Conservation (phyloP, 2,113 vertebrate genomes). For the Cyanistes caeruleus region DNA sequence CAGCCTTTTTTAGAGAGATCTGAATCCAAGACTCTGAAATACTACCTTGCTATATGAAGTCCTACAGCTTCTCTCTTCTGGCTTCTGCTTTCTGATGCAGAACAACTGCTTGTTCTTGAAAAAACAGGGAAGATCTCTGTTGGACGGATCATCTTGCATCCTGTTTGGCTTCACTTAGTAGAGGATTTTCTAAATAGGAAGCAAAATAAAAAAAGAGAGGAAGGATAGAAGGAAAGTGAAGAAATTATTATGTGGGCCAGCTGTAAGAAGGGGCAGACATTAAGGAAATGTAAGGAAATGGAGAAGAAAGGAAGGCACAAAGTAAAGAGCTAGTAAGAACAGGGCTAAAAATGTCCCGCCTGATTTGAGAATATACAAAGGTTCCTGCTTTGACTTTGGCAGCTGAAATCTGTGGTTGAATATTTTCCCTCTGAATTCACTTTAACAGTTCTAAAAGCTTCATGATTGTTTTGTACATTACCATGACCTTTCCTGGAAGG, state of each 20-base stretch:
- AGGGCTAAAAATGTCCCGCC: neutral
- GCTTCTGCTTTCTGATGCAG: neutral
- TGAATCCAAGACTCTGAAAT: neutral
- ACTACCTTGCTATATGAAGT: neutral
- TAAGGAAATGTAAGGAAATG: neutral
- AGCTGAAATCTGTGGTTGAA: conserved; percentile 5
- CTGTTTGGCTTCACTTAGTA: neutral
- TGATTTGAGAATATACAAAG: neutral
- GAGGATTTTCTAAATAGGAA: neutral
- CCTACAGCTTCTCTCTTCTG: neutral
- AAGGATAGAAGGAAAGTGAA: neutral
- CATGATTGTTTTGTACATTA: neutral
- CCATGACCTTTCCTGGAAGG: neutral
- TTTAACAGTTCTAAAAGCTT: neutral
- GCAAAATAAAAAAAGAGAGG: neutral
- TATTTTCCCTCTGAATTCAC: conserved; percentile 29
- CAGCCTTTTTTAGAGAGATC: neutral
- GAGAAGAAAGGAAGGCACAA: neutral
- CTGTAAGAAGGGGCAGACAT: neutral
- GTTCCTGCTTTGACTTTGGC: neutral
- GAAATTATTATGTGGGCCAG: neutral
- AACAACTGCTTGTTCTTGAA: neutral
- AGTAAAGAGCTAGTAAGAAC: neutral
- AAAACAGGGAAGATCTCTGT: neutral
- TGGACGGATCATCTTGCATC: neutral